Base-by-base conservation (phyloP, 2,797 vertebrate genomes). In the Clarias platycephalus region DNA sequence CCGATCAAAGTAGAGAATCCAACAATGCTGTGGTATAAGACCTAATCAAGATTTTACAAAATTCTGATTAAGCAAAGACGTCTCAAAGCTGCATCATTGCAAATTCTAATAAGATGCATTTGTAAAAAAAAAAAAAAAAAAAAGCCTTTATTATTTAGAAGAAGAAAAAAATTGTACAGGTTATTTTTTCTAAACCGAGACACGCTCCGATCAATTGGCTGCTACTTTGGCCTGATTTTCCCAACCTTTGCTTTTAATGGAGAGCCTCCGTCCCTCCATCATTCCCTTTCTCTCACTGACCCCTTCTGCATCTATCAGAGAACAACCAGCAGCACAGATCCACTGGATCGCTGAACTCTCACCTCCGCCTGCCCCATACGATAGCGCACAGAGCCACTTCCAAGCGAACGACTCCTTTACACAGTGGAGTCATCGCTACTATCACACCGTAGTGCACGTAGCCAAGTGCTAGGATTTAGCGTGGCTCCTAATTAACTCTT, bases 291-390 rank as follows among this genome's bases (percentile, higher is more conserved):
- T 89, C 87, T 88, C 87, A 90, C 88, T 89, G 87, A 88, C 83
- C 89, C 93, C 92, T 84, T 76, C 78, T 96, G 93, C 94, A 94
- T 92, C 91, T 91, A 85, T 91, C 93, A 95, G 96, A 98, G 96
- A 99, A 98, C 97, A 97, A 98, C 97, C 97, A 98, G 97, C 94
- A 96, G 96, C 96, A 97, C 97, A 97, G 94, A 93, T 94, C 94
- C 93, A 95, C 93, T 95, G 95, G 93, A 90, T 91, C 87, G 83
- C 86, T 87, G 85, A 92, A 90, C 88, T 63, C 81, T 44, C 83
- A 81, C 72, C 77, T 70, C 66, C 87, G 82, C 89, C 85, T 87
- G 82, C 86, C 83, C 81, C 37, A 34, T 81, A 40, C 74, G 68
- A 55, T 64, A 71, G 20, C 77, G n/a, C 80, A 77, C 40, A 88